phyloP scores from a whole-genome alignment of 2,113 vertebrate genomes.

The Bombycilla garrulus region DNA sequence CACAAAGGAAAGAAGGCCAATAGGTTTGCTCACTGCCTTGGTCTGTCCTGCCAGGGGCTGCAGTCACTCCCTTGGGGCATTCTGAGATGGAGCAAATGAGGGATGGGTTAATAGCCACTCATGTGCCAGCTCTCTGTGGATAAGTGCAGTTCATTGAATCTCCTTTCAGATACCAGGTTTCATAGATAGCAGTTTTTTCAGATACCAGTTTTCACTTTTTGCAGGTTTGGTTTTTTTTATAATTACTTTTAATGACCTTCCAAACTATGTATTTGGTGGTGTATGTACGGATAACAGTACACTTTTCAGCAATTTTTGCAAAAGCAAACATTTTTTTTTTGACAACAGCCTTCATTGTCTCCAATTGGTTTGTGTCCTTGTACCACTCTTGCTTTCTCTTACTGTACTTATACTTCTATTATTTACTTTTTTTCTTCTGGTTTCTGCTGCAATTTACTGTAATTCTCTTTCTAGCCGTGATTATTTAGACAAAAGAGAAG shows the following conservation, averaged over 20 bases:
- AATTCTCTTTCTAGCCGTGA: slow-evolving; percentile 82
- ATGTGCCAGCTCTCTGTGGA: neutral
- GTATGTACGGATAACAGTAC: neutral
- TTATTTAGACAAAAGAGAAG: slow-evolving; percentile 90
- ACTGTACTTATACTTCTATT: neutral
- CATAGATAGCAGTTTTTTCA: neutral
- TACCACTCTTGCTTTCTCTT: neutral
- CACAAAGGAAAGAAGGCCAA: neutral
- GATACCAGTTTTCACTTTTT: neutral
- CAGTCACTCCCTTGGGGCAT: neutral
- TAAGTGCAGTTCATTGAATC: neutral
- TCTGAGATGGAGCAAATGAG: neutral
- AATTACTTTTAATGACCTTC: neutral
- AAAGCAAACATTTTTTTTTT: neutral
- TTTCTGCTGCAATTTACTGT: slow-evolving; percentile 50
- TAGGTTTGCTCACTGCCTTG: neutral
- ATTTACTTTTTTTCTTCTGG: slow-evolving; percentile 25
- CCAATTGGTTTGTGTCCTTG: neutral
- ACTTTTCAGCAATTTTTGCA: neutral
- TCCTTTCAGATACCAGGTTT: neutral
- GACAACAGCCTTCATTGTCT: neutral
- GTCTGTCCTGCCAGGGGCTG: neutral
- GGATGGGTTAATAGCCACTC: neutral
- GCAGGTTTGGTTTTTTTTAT: neutral
- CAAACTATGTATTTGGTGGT: fast-evolving